These are phyloP conservation scores for Apeira syringaria DNA, from an alignment of 2,888 invertebrate genomes.

Conservation along the genomic window DNA sequence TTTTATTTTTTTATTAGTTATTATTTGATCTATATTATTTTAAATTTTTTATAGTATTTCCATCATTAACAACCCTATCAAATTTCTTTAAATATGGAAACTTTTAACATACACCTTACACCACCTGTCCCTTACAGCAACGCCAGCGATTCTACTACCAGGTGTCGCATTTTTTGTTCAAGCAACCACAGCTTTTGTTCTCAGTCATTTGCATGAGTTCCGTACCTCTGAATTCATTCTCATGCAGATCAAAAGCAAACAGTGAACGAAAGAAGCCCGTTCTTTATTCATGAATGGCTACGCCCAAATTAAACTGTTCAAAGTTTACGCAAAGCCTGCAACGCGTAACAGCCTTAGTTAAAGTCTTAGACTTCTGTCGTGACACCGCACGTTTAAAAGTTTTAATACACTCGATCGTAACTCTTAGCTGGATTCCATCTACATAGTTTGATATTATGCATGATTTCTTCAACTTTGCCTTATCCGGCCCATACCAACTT, in stretches of 20 bases:
- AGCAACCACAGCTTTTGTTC: constrained; percentile 24
- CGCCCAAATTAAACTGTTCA: constrained; percentile 37
- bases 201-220: constrained; percentile 32
- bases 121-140: too few species aligned
- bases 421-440: constrained; percentile 11
- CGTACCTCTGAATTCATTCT: constrained; percentile 31
- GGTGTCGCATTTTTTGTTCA: constrained; percentile 12
- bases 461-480: constrained; percentile 6
- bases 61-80: too few species aligned
- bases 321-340: constrained; percentile 41
- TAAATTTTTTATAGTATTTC: too few species aligned
- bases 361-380: constrained; percentile 2
- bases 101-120: too few species aligned
- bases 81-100: too few species aligned
- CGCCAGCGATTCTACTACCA: too few species aligned
- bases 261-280: constrained; percentile 36
- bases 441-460: constrained; percentile 8
- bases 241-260: constrained; percentile 60
- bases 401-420: constrained; percentile 24
- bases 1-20: too few species aligned
- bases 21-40: too few species aligned
- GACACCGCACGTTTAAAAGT: constrained; percentile 9
- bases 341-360: neutral
- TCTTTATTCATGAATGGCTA: constrained; percentile 40
- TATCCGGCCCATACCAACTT: constrained; percentile 11